These are phyloP conservation scores for Montipora cactus DNA, from an alignment of 64 coral and sea anemone genomes.

Conservation along the genomic window DNA sequence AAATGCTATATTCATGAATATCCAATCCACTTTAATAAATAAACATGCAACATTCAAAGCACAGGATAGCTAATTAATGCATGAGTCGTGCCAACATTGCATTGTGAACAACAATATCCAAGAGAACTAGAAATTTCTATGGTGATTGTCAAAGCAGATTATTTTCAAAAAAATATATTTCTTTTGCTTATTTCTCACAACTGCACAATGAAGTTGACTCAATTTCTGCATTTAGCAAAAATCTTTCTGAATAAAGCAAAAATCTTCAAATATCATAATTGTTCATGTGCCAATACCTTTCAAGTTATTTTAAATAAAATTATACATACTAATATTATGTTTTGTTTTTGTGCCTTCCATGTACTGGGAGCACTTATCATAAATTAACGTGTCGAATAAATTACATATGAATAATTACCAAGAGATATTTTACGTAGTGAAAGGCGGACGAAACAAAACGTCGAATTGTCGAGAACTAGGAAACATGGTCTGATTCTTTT, in stretches of 20 bases:
- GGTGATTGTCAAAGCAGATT: conserved; percentile 45
- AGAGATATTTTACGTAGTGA: not conserved
- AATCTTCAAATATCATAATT: not conserved
- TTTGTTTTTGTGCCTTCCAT: not conserved
- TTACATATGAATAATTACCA: conserved; percentile 15
- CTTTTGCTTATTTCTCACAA: no score
- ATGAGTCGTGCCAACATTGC: conserved; percentile 34
- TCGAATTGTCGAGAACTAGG: not conserved
- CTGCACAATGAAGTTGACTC: not conserved
- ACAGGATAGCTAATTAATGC: conserved; percentile 53
- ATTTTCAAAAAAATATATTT: no score
- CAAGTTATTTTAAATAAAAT: not conserved
- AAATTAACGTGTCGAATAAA: conserved; percentile 2
- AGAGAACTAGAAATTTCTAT: conserved; percentile 69
- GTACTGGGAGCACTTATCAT: conserved; percentile 1
- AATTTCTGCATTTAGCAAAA: not conserved
- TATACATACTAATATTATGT: not conserved
- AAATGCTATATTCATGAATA: conserved; percentile 64
- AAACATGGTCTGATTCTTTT: not conserved
- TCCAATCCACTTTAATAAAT: conserved; percentile 72
- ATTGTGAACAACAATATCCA: conserved; percentile 71
- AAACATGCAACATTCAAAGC: conserved; percentile 53
- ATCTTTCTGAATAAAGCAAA: not conserved
- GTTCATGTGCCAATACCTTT: not conserved
- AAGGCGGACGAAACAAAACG: not conserved